Evolutionary conservation across 2,888 invertebrate species (phyloP).

Genomic region (Andrena haemorrhoa): DNA sequence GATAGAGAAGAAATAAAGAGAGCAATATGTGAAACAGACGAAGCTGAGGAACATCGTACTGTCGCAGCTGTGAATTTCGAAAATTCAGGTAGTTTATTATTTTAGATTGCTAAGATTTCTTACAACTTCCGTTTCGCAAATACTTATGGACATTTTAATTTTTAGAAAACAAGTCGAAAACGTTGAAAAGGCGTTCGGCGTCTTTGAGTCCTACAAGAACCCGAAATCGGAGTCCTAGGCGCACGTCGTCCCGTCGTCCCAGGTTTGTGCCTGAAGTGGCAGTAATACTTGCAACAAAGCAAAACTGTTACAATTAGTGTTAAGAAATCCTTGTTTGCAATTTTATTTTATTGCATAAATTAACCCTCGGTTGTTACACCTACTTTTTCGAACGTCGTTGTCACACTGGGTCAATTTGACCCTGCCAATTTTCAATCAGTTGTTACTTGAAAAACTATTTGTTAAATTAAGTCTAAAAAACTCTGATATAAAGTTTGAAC

Average conservation of each 20-base stretch:
- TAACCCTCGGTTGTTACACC: too few relatives aligned
- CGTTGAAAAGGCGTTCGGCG: constrained; percentile 32
- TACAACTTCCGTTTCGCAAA: background rate
- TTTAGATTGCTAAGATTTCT: background rate
- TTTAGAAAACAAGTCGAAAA: constrained; percentile 16
- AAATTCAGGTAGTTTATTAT: constrained; percentile 55
- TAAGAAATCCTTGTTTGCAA: background rate
- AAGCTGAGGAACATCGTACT: constrained; percentile 70
- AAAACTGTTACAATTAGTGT: constrained; percentile 14
- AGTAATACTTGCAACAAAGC: constrained; percentile 1
- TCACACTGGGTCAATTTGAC: too few relatives aligned
- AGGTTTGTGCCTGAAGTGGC: constrained; percentile 57
- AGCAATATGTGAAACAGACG: constrained; percentile 27
- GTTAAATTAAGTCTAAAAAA: too few relatives aligned
- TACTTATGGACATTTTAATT: constrained; percentile 23
- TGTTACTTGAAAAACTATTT: too few relatives aligned
- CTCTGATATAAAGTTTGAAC: too few relatives aligned
- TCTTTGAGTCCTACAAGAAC: constrained; percentile 39
- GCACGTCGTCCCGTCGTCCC: constrained; percentile 23
- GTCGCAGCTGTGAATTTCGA: constrained; percentile 58
- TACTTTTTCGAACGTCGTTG: too few relatives aligned
- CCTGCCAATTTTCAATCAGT: too few relatives aligned
- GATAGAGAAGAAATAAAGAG: constrained; percentile 75
- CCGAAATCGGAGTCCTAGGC: constrained; percentile 37
- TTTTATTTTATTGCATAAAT: too few relatives aligned